phyloP scores from a whole-genome alignment of 2,113 vertebrate genomes.

The Tamias sibiricus region DNA sequence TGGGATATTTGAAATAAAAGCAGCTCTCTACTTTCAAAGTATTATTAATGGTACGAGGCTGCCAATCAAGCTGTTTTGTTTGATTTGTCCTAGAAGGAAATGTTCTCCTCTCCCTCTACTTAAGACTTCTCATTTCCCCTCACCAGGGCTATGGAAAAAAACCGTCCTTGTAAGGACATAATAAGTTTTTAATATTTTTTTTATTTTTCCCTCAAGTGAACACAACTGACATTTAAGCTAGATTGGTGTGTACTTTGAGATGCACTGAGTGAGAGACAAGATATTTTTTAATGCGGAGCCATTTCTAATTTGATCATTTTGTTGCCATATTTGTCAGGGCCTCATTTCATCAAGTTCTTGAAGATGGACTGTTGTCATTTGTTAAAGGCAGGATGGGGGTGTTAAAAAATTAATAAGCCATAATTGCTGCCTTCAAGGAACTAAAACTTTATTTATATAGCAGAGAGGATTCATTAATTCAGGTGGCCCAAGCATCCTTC shows the following conservation, averaged over 20 bases:
- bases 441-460: not conserved
- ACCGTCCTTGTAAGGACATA: not conserved
- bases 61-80: constrained; percentile 53
- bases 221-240: not conserved
- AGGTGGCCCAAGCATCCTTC: not conserved
- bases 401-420: constrained; percentile 11
- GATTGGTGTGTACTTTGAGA: not conserved
- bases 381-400: not conserved
- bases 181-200: not conserved
- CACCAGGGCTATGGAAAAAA: not conserved
- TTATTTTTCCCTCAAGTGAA: constrained; percentile 3
- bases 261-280: not conserved
- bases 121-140: not conserved
- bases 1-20: constrained; percentile 23
- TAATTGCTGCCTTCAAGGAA: not conserved
- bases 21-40: not conserved
- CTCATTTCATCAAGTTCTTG: not conserved
- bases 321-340: not conserved
- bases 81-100: constrained; percentile 53
- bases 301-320: constrained; percentile 34
- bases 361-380: not conserved
- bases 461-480: not conserved
- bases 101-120: not conserved
- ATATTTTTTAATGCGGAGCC: not conserved
- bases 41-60: constrained; percentile 35